These are phyloP conservation scores for Buceros bicornis DNA, from an alignment of 2,797 vertebrate genomes.

Conservation along the genomic window DNA sequence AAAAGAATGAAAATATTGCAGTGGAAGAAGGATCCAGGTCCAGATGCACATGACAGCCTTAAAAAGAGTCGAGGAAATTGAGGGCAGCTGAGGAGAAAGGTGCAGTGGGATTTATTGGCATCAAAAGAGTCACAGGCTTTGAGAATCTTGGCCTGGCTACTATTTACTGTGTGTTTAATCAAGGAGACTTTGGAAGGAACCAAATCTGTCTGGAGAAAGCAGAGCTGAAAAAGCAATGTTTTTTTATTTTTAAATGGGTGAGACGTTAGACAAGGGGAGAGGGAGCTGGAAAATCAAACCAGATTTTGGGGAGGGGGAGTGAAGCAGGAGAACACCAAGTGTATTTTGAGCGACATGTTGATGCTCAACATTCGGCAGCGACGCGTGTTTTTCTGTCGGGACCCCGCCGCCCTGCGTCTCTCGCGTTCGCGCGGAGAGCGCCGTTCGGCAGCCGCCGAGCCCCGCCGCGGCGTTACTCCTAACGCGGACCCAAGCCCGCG, in stretches of 20 bases:
- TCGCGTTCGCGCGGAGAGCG: rapidly evolving
- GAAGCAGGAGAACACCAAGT: not conserved
- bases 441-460: rapidly evolving
- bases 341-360: rapidly evolving
- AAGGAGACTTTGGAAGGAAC: constrained; percentile 13
- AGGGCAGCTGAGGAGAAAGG: constrained; percentile 59
- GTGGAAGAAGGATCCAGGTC: constrained; percentile 3
- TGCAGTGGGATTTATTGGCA: constrained; percentile 59
- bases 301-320: not conserved
- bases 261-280: not conserved
- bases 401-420: rapidly evolving
- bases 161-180: constrained; percentile 69
- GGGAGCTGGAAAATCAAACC: constrained; percentile 6
- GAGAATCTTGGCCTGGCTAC: constrained; percentile 29
- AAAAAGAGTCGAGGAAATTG: constrained; percentile 60
- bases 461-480: too few species aligned
- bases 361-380: rapidly evolving
- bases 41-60: constrained; percentile 38
- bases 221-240: not conserved
- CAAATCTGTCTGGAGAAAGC: not conserved
- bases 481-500: too few species aligned
- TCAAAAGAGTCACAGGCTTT: constrained; percentile 3
- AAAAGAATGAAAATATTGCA: constrained; percentile 1
- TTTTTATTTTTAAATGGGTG: not conserved
- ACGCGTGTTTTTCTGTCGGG: rapidly evolving